A percentile compares a stretch with the other conserved stretches of the same genome.
These are phyloP conservation scores for Lacerta agilis DNA, from an alignment of 2,797 vertebrate genomes.

Conservation along the genomic window DNA sequence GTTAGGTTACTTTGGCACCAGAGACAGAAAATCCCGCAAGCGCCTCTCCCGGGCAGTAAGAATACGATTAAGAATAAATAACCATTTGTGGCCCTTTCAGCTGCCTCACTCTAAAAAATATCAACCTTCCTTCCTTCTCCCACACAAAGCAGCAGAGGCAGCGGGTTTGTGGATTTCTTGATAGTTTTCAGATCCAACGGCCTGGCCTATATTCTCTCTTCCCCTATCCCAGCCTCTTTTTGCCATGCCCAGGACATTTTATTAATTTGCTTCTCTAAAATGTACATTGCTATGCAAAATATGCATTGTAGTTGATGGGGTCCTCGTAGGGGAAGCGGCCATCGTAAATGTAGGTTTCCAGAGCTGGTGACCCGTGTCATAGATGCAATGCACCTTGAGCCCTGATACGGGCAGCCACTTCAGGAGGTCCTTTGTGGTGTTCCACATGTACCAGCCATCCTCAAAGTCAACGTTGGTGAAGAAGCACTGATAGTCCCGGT, in stretches of 20 bases:
- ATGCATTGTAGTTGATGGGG: constrained; percentile 77
- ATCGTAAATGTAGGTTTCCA: constrained; percentile 88
- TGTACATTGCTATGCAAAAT: background rate
- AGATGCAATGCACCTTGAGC: constrained; percentile 92
- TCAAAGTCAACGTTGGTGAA: constrained; percentile 89
- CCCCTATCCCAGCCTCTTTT: too few relatives aligned
- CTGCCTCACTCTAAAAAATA: background rate
- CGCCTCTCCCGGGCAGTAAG: background rate
- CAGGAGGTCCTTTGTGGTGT: constrained; percentile 89
- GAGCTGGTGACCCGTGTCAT: constrained; percentile 89
- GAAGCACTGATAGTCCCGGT: constrained; percentile 85
- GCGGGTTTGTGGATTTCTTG: background rate
- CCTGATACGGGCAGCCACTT: constrained; percentile 86
- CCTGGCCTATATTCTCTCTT: background rate
- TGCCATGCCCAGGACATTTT: background rate
- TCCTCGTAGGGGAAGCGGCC: constrained; percentile 89
- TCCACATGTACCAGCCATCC: constrained; percentile 96
- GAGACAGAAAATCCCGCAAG: background rate
- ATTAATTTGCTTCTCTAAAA: background rate
- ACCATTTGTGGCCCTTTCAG: too few relatives aligned
- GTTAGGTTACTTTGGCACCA: background rate
- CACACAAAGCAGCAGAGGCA: background rate
- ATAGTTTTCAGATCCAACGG: background rate
- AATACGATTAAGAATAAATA: too few relatives aligned
- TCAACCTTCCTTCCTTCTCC: too few relatives aligned